phyloP scores from a whole-genome alignment of 35 echinoderm and acorn worm genomes.

The Apostichopus japonicus region DNA sequence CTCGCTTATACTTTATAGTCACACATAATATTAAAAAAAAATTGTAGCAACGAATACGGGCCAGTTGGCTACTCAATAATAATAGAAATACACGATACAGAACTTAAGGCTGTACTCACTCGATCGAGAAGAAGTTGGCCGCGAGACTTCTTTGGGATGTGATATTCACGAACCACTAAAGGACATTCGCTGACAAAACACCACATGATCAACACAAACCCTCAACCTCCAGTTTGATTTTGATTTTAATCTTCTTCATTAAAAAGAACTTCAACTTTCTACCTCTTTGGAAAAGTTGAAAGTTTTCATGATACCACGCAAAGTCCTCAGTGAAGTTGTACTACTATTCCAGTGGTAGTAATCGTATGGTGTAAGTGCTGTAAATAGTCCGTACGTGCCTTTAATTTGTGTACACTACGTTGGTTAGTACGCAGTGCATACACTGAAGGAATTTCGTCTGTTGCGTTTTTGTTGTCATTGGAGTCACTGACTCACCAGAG shows the following conservation, averaged over 20 bases:
- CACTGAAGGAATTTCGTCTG: background rate
- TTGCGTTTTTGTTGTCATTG: background rate
- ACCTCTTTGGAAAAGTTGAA: slow-evolving; percentile 42
- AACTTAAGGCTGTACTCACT: slow-evolving; percentile 39
- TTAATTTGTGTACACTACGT: background rate
- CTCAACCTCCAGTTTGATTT: slow-evolving; percentile 43
- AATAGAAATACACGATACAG: background rate
- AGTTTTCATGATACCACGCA: background rate
- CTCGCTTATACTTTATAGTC: too few species aligned
- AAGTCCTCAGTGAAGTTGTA: background rate
- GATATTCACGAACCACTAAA: slow-evolving; percentile 58
- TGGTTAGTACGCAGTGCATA: background rate
- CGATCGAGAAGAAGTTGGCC: slow-evolving; percentile 52
- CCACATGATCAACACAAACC: slow-evolving; percentile 55
- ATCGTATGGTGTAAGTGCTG: background rate
- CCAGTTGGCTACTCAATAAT: too few species aligned
- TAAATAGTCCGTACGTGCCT: background rate
- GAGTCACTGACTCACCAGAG: background rate
- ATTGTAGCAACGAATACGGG: too few species aligned
- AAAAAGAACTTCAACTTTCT: slow-evolving; percentile 37
- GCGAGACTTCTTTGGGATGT: slow-evolving; percentile 48
- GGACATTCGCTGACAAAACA: slow-evolving; percentile 66
- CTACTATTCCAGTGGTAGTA: background rate
- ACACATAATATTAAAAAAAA: too few species aligned
- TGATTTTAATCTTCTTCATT: slow-evolving; percentile 24